phyloP scores from a whole-genome alignment of 1,140 invertebrate genomes.

The Penaeus chinensis region DNA sequence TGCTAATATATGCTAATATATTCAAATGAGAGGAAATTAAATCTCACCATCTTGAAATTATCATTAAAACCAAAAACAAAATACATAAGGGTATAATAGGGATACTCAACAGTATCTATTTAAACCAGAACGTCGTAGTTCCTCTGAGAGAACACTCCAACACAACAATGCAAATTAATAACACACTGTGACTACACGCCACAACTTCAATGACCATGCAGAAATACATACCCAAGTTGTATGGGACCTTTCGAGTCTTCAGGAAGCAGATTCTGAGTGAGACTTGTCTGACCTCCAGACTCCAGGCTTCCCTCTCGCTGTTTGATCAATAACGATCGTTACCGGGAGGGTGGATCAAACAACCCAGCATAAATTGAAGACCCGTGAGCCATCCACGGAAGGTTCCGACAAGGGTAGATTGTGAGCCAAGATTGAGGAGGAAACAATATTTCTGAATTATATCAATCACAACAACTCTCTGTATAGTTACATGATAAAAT shows the following conservation, averaged over 20 bases:
- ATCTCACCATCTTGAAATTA: no score
- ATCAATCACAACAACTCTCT: neutral
- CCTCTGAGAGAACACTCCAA: no score
- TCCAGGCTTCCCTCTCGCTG: slow-evolving; percentile 62
- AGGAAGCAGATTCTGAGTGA: slow-evolving; percentile 63
- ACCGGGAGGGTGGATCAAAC: slow-evolving; percentile 6
- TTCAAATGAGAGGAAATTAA: no score
- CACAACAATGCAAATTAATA: no score
- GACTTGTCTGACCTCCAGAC: slow-evolving; percentile 60
- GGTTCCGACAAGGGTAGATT: slow-evolving; percentile 59
- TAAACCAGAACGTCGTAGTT: no score
- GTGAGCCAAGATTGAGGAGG: slow-evolving; percentile 24
- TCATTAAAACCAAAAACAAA: no score
- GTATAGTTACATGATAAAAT: slow-evolving; percentile 6
- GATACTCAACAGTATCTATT: no score
- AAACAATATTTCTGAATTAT: slow-evolving; percentile 17
- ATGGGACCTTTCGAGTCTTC: slow-evolving; percentile 63
- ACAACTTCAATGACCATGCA: neutral
- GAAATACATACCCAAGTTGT: slow-evolving; percentile 61
- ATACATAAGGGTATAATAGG: no score
- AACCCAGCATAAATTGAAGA: slow-evolving; percentile 8
- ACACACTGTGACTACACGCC: no score
- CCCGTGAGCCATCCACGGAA: slow-evolving; percentile 37
- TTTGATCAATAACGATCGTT: slow-evolving; percentile 34
- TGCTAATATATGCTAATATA: no score